Conservation (phyloP, 1,140 invertebrate species). For the Brachystomella parvula region DNA sequence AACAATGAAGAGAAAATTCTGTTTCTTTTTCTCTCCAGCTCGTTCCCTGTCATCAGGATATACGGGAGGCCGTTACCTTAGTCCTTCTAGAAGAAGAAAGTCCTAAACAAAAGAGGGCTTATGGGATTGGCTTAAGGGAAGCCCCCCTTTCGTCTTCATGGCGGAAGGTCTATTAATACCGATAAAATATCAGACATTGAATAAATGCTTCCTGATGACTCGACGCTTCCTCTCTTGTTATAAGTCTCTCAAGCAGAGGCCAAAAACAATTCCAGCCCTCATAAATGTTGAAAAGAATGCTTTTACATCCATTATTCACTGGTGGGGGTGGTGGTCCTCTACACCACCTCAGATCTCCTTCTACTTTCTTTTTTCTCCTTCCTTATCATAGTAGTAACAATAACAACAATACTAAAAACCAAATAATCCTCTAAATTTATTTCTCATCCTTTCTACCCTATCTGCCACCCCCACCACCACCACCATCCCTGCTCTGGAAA, state of each 20-base stretch:
- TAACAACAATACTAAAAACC: not conserved
- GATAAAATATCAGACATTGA: constrained; percentile 1
- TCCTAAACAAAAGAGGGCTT: not conserved
- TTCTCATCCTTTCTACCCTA: not conserved
- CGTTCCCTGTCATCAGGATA: too few species aligned
- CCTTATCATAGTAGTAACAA: too few species aligned
- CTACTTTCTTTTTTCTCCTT: too few species aligned
- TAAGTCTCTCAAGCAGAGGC: not conserved
- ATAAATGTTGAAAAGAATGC: not conserved
- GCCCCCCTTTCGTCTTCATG: too few species aligned
- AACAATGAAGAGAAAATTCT: too few species aligned
- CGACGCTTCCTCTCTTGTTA: not conserved
- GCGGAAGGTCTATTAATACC: constrained; percentile 1
- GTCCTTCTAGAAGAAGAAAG: not conserved
- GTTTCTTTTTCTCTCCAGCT: too few species aligned
- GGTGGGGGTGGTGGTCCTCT: not conserved
- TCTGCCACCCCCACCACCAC: not conserved
- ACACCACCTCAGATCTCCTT: not conserved
- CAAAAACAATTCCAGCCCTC: constrained; percentile 8
- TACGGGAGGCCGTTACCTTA: too few species aligned
- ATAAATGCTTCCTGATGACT: constrained; percentile 12
- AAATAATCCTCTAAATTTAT: not conserved
- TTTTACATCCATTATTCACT: constrained; percentile 6
- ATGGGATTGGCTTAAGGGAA: too few species aligned
- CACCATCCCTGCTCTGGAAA: not conserved